Evolutionary conservation across 2,113 vertebrate genomes (phyloP).

Genomic region (Eleginops maclovinus): DNA sequence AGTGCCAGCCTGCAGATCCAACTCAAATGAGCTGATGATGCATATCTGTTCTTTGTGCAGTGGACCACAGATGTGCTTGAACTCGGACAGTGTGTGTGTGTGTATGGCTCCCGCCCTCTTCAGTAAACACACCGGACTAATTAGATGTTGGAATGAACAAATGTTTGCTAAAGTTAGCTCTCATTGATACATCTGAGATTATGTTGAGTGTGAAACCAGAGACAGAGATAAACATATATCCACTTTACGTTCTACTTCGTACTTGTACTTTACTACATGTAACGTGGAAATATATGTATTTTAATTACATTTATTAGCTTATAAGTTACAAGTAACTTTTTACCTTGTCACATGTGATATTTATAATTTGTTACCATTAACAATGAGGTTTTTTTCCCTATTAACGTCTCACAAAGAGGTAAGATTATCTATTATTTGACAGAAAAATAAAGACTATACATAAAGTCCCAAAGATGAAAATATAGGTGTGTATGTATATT

Average conservation of each 20-base stretch:
- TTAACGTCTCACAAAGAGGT: too few relatives aligned
- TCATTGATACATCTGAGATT: neutral
- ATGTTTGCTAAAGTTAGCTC: conserved; percentile 40
- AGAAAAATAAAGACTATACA: neutral
- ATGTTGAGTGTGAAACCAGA: neutral
- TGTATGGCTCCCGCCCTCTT: conserved; percentile 2
- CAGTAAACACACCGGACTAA: conserved; percentile 51
- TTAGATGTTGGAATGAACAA: conserved; percentile 39
- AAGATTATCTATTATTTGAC: neutral
- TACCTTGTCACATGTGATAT: too few relatives aligned
- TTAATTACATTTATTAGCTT: too few relatives aligned
- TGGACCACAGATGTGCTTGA: conserved; percentile 5
- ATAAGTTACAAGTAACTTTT: too few relatives aligned
- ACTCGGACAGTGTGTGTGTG: conserved; percentile 38
- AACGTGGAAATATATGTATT: neutral
- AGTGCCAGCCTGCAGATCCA: conserved; percentile 36
- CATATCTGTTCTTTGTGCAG: conserved; percentile 40
- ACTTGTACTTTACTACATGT: neutral
- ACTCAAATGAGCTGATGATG: conserved; percentile 53
- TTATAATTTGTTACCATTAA: too few relatives aligned
- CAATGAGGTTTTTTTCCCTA: neutral
- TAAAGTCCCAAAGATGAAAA: neutral
- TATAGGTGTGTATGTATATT: neutral
- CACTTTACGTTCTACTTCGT: neutral
- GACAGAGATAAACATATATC: neutral